Percentiles rank a stretch among this genome's conserved stretches.
Conservation (phyloP, 2,113 vertebrate genomes). For the Bubo bubo region DNA sequence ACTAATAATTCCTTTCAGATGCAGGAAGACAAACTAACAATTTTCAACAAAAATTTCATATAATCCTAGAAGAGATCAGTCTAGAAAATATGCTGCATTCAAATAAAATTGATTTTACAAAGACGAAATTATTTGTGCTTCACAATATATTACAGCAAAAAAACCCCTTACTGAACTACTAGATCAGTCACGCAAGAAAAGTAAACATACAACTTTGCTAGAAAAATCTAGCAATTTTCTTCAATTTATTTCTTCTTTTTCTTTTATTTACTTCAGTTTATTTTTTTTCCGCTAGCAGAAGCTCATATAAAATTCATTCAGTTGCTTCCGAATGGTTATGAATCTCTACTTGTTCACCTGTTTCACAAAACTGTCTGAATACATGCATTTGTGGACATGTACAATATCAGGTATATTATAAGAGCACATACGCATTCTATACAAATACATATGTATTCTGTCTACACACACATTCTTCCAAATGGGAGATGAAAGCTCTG, state of each 20-base stretch:
- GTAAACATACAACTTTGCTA: background rate
- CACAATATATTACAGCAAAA: background rate
- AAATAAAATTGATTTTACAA: background rate
- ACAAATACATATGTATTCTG: background rate
- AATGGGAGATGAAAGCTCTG: background rate
- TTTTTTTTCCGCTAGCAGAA: background rate
- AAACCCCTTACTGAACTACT: background rate
- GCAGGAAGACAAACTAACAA: background rate
- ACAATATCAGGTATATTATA: background rate
- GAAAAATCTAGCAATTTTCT: background rate
- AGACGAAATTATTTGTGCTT: background rate
- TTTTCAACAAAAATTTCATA: background rate
- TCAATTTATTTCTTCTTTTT: background rate
- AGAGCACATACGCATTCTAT: background rate
- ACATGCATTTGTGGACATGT: background rate
- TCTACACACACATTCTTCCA: background rate
- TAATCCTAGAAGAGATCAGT: background rate
- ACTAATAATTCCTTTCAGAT: background rate
- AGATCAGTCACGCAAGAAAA: background rate
- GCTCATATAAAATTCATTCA: background rate
- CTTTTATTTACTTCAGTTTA: background rate
- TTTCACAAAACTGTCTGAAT: background rate
- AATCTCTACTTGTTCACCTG: background rate
- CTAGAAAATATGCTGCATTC: background rate
- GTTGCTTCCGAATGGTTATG: background rate